Conservation (phyloP, 2,888 invertebrate species). For the Microctonus aethiopoides region DNA sequence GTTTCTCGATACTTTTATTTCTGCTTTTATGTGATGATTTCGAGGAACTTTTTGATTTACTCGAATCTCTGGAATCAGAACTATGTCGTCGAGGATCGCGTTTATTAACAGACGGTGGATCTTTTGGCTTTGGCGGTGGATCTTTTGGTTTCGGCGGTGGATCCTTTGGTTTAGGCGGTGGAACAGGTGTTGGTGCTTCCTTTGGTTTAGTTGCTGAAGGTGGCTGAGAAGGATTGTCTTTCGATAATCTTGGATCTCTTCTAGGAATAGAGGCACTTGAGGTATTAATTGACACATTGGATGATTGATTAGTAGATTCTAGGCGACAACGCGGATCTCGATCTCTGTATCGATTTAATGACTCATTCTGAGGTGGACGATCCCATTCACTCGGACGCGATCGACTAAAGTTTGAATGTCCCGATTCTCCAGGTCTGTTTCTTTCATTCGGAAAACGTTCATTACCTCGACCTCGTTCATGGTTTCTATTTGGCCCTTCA, state of each 20-base stretch:
- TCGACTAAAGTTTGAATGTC: constrained; percentile 37
- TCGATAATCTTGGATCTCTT: constrained; percentile 52
- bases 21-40: constrained; percentile 23
- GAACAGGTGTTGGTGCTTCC: constrained; percentile 16
- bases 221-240: constrained; percentile 42
- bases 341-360: constrained; percentile 24
- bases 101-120: constrained; percentile 35
- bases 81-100: constrained; percentile 49
- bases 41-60: constrained; percentile 19
- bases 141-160: neutral
- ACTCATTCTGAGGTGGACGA: constrained; percentile 24
- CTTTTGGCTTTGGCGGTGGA: constrained; percentile 32
- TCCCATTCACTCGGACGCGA: constrained; percentile 35
- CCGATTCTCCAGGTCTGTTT: constrained; percentile 43
- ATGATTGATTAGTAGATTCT: constrained; percentile 38
- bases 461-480: neutral
- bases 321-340: constrained; percentile 47
- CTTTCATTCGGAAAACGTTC: constrained; percentile 42
- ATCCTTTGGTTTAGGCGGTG: constrained; percentile 32
- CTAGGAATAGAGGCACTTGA: constrained; percentile 25
- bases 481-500: neutral
- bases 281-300: constrained; percentile 16
- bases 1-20: constrained; percentile 16
- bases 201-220: constrained; percentile 21
- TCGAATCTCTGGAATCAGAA: constrained; percentile 38